phyloP scores from a whole-genome alignment of 1,140 invertebrate genomes.

The Ruditapes philippinarum region DNA sequence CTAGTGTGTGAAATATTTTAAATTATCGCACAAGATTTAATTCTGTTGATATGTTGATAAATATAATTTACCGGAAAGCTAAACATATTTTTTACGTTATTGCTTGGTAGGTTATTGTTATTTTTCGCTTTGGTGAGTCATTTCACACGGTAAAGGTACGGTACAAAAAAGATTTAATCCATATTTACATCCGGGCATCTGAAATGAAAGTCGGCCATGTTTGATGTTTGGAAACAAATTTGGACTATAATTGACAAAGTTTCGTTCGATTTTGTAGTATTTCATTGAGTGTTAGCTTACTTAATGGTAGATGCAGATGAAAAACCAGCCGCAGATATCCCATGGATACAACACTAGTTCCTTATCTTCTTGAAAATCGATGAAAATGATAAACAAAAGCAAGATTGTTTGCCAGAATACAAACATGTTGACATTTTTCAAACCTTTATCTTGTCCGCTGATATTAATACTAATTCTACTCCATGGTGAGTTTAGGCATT shows the following conservation, averaged over 20 bases:
- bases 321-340: neutral
- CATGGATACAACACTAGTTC: slow-evolving; percentile 1
- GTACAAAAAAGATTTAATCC: neutral
- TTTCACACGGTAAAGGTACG: neutral
- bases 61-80: too few species aligned
- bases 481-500: slow-evolving; percentile 56
- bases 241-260: neutral
- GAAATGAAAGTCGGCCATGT: slow-evolving; percentile 55
- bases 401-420: neutral
- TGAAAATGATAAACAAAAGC: neutral
- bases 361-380: neutral
- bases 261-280: neutral
- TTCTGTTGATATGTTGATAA: too few species aligned
- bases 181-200: slow-evolving; percentile 54
- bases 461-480: slow-evolving; percentile 31
- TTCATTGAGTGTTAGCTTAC: neutral
- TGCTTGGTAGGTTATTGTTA: too few species aligned
- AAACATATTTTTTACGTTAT: too few species aligned
- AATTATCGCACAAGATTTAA: too few species aligned
- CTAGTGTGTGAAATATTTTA: too few species aligned
- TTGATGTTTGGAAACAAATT: slow-evolving; percentile 56
- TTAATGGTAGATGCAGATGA: neutral
- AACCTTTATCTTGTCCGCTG: slow-evolving; percentile 31
- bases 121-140: too few species aligned
- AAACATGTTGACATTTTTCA: slow-evolving; percentile 9